Evolutionary conservation across 1,140 invertebrate genomes (phyloP).

Genomic region (Thereuonema tuberculata): DNA sequence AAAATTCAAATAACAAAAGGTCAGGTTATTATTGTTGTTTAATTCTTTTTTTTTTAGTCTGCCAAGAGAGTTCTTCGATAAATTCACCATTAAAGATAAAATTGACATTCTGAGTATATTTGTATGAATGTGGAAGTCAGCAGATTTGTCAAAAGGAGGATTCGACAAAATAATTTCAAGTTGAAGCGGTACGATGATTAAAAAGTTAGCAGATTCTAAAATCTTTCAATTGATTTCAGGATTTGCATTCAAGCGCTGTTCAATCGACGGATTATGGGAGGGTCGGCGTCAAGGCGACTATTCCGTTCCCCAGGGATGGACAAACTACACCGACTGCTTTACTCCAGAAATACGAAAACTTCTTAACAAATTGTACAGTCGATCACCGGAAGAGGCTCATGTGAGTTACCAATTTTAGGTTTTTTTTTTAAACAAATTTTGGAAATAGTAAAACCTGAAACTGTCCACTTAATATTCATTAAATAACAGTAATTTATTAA

Average conservation of each 20-base stretch:
- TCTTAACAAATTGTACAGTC: slow-evolving; percentile 45
- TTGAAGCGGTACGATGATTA: no score
- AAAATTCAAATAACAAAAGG: no score
- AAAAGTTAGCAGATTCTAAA: no score
- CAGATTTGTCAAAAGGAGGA: no score
- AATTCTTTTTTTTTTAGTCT: no score
- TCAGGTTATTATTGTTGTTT: no score
- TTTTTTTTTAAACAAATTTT: slow-evolving; percentile 7
- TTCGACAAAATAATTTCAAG: no score
- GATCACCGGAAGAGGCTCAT: slow-evolving; percentile 34
- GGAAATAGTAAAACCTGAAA: background rate
- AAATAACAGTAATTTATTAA: no score
- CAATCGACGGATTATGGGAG: slow-evolving; percentile 54
- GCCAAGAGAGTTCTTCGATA: no score
- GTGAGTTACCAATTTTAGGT: slow-evolving; percentile 18
- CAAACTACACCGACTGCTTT: slow-evolving; percentile 73
- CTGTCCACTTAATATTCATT: background rate
- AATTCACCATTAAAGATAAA: no score
- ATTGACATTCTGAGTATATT: no score
- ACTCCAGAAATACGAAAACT: slow-evolving; percentile 51
- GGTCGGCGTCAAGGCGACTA: slow-evolving; percentile 30
- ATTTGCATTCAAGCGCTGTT: slow-evolving; percentile 57
- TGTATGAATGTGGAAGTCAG: no score
- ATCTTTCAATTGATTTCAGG: slow-evolving; percentile 45
- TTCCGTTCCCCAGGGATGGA: slow-evolving; percentile 50